Evolutionary conservation across 2,797 vertebrate species (phyloP), one percentile per base, ranked within the genome.

Genomic region (Podargus strigoides): DNA sequence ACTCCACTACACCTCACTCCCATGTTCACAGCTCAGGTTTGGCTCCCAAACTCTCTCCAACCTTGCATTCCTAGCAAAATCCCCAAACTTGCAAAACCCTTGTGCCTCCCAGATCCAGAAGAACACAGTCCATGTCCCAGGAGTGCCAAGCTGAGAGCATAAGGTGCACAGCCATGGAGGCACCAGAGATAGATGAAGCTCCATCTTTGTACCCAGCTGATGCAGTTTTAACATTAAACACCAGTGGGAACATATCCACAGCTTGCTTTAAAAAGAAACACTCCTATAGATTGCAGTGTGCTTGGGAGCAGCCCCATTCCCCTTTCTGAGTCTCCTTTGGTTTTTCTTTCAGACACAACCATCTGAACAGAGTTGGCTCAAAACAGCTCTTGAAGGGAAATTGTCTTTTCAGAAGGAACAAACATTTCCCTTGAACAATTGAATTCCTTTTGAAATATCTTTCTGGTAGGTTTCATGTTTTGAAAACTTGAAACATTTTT

Each of bases 241-340:
- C 6, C n/a, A 47, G 4, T 13, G 56, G 47, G 47, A 85, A 59
- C 14, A 7, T 34, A 30, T 6, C 49, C 37, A 46, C 6, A 79
- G 7, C 1, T 36, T 34, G 23, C 22, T 70, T 21, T 21, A 9
- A 34, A 6, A 56, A 47, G 64, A 70, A 56, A 7, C 18, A 2
- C 7, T 55, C 32, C 28, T 47, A 24, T 3, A 49, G 59, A 37
- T 8, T 24, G 30, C 1, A 6, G 9, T 0, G 0, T 5, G 14
- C 41, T 20, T 7, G 4, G n/a, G 64, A n/a, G 10, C 68, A 62
- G 46, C 32, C 52, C 20, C 36, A 9, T 7, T 77, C 37, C 53
- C 46, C 39, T 30, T 16, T 13, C 60, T 21, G 46, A 28, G 8
- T 7, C 28, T 52, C 47, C 47, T 78, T 10, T 36, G 44, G 2